phyloP scores from a whole-genome alignment of 2,113 vertebrate genomes.

The Loxodonta africana region DNA sequence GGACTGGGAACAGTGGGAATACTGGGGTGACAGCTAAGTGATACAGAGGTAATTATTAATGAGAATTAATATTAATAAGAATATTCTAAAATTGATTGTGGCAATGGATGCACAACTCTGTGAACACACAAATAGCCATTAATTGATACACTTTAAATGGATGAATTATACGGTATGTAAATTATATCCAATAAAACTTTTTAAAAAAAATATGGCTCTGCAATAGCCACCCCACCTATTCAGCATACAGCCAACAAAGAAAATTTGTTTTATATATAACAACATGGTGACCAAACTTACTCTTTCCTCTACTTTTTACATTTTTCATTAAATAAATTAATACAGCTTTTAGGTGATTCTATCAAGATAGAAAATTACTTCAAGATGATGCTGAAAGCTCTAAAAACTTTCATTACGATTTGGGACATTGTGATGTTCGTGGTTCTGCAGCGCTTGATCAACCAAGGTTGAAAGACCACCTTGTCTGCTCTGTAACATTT shows the following conservation, averaged over 20 bases:
- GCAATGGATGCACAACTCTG: not conserved
- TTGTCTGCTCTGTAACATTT: not conserved
- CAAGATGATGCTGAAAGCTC: not conserved
- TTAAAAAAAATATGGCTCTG: not conserved
- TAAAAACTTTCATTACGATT: not conserved
- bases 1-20: not conserved
- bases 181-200: not conserved
- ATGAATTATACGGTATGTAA: not conserved
- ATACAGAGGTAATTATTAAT: not conserved
- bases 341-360: not conserved
- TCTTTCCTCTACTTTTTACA: not conserved
- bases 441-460: not conserved
- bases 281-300: not conserved
- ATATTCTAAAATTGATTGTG: constrained; percentile 3
- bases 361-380: constrained; percentile 3
- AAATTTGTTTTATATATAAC: not conserved
- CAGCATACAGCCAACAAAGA: not conserved
- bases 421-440: not conserved
- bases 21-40: not conserved
- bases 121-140: not conserved
- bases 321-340: constrained; percentile 12
- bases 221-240: not conserved
- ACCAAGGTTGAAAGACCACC: not conserved
- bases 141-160: not conserved
- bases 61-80: not conserved